Conservation (phyloP, 2,888 invertebrate species). For the Podabrus alpinus region DNA sequence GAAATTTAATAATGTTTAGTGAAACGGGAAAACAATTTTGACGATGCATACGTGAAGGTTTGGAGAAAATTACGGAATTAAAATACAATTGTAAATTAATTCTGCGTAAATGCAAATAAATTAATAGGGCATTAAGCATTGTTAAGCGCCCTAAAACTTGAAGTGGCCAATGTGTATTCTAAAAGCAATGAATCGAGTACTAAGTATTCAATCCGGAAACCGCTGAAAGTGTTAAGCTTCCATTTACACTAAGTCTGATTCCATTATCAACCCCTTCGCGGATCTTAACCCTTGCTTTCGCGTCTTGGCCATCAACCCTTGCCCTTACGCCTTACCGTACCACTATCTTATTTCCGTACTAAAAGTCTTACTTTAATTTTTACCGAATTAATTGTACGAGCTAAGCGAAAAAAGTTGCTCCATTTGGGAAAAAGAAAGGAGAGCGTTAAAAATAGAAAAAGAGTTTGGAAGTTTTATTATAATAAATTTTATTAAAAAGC, state of each 20-base stretch:
- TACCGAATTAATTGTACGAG: not conserved
- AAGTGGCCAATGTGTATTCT: conserved; percentile 51
- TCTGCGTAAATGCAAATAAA: conserved; percentile 49
- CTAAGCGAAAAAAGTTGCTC: not conserved
- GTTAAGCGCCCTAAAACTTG: conserved; percentile 36
- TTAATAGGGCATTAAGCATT: conserved; percentile 50
- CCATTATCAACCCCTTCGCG: conserved; percentile 55
- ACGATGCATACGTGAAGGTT: not conserved
- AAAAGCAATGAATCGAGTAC: conserved; percentile 54
- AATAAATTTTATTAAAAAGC: not conserved
- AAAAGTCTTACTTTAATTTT: conserved; percentile 2
- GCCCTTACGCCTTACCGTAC: conserved; percentile 10
- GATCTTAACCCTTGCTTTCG: conserved; percentile 51
- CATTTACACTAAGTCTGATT: conserved; percentile 58
- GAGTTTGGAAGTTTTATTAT: not conserved
- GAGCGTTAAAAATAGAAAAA: not conserved
- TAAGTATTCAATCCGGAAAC: conserved; percentile 56
- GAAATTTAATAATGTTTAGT: not conserved
- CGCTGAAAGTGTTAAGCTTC: conserved; percentile 56
- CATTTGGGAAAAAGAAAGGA: not conserved
- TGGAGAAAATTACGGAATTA: not conserved
- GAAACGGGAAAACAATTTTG: not conserved
- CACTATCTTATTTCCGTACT: conserved; percentile 24
- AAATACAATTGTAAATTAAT: conserved; percentile 1
- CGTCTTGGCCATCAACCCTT: conserved; percentile 28